These are phyloP conservation scores for Gastracanthus pulcherrimus DNA, from an alignment of 2,888 invertebrate species.

Conservation along the genomic window DNA sequence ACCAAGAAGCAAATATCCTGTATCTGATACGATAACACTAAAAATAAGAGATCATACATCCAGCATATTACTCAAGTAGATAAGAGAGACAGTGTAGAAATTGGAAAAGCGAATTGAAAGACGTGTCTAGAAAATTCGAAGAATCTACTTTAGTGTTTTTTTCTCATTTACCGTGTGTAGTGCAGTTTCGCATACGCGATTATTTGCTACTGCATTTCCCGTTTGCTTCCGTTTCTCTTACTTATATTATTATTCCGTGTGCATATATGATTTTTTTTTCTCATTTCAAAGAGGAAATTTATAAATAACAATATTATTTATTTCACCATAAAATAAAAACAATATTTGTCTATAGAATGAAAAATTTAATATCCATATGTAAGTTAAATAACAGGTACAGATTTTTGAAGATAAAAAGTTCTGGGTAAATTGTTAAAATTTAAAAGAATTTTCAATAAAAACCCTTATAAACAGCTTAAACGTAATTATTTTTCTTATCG, in stretches of 20 bases:
- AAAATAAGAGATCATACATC: slow-evolving; percentile 14
- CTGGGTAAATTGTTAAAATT: no score
- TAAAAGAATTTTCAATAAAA: no score
- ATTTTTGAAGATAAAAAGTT: no score
- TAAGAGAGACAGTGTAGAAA: slow-evolving; percentile 24
- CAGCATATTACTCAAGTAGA: background rate
- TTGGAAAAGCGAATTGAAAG: slow-evolving; percentile 43
- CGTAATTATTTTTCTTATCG: background rate
- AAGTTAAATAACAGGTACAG: no score
- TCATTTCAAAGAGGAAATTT: background rate
- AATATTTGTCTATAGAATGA: background rate
- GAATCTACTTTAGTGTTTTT: slow-evolving; percentile 20
- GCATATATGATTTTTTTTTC: background rate
- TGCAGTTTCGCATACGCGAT: background rate
- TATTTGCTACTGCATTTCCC: background rate
- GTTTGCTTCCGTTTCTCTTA: background rate
- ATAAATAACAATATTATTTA: background rate
- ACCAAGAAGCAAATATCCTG: background rate
- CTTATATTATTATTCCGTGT: background rate
- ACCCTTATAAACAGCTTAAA: background rate
- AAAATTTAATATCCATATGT: background rate
- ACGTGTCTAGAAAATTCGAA: slow-evolving; percentile 39
- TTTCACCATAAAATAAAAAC: background rate
- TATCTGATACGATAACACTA: background rate
- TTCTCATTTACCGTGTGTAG: slow-evolving; percentile 1